Evolutionary conservation across 2,797 vertebrate species (phyloP).

Genomic region (Platyrinchus mystaceus): DNA sequence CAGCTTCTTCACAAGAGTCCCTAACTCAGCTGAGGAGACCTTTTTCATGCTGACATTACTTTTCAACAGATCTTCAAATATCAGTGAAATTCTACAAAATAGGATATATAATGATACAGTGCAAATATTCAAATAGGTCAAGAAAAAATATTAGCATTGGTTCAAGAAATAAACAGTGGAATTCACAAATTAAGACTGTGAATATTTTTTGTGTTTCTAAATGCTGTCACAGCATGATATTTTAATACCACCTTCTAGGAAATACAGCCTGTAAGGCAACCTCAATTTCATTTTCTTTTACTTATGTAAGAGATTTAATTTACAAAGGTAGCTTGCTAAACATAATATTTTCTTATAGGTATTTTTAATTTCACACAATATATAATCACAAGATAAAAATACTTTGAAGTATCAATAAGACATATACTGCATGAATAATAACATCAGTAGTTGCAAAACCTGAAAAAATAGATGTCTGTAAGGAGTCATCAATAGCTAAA

Average conservation of each 20-base stretch:
- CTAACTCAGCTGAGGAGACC: background rate
- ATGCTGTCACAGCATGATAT: background rate
- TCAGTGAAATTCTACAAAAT: background rate
- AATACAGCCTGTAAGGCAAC: background rate
- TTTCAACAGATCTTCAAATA: background rate
- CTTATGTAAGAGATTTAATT: background rate
- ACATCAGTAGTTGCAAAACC: background rate
- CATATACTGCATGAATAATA: background rate
- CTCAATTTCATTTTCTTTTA: background rate
- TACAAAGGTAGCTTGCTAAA: background rate
- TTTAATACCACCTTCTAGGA: background rate
- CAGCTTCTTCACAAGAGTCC: background rate
- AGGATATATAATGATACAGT: accelerated
- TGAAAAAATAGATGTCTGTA: background rate
- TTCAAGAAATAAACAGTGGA: background rate
- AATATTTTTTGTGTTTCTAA: background rate
- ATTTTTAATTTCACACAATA: background rate
- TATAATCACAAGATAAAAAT: background rate
- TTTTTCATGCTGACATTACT: background rate
- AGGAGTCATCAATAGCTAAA: background rate
- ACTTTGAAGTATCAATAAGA: background rate
- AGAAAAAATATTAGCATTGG: background rate
- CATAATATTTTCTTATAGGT: background rate
- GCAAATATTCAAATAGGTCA: background rate
- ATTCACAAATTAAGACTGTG: background rate